Evolutionary conservation across 2,888 invertebrate genomes (phyloP).

Genomic region (Dicranocentrus wangi): DNA sequence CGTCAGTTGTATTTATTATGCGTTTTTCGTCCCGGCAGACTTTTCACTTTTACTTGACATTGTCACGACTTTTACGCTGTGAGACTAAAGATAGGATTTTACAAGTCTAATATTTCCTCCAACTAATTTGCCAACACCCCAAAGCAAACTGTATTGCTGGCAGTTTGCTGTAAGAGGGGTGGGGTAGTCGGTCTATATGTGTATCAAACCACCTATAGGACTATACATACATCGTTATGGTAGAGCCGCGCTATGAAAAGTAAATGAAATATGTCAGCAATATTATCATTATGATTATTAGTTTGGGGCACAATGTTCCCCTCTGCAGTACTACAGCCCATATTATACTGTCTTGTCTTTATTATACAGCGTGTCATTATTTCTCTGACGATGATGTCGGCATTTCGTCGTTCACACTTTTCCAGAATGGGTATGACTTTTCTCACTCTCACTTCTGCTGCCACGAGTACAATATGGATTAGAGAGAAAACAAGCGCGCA

Average conservation of each 20-base stretch:
- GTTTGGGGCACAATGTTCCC: constrained; percentile 50
- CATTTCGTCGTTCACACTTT: constrained; percentile 54
- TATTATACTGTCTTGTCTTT: constrained; percentile 42
- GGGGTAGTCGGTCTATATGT: neutral
- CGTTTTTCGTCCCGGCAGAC: constrained; percentile 19
- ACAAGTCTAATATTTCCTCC: constrained; percentile 31
- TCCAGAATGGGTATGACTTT: constrained; percentile 37
- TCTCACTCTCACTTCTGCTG: no score
- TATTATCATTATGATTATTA: constrained; percentile 60
- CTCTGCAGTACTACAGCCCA: constrained; percentile 21
- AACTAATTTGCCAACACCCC: constrained; percentile 44
- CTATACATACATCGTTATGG: no score
- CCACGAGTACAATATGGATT: no score
- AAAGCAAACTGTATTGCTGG: constrained; percentile 3
- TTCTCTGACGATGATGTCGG: constrained; percentile 26
- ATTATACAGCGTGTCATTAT: constrained; percentile 47
- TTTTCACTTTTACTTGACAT: neutral
- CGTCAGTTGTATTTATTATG: constrained; percentile 46
- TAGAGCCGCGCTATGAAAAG: neutral
- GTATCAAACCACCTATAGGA: no score
- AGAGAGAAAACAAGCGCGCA: no score
- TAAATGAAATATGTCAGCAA: constrained; percentile 45
- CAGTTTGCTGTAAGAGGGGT: neutral
- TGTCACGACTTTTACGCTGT: constrained; percentile 47
- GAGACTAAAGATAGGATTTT: constrained; percentile 15